Evolutionary conservation across 1,140 invertebrate species (phyloP).

Genomic region (Scaptomyza graminum): DNA sequence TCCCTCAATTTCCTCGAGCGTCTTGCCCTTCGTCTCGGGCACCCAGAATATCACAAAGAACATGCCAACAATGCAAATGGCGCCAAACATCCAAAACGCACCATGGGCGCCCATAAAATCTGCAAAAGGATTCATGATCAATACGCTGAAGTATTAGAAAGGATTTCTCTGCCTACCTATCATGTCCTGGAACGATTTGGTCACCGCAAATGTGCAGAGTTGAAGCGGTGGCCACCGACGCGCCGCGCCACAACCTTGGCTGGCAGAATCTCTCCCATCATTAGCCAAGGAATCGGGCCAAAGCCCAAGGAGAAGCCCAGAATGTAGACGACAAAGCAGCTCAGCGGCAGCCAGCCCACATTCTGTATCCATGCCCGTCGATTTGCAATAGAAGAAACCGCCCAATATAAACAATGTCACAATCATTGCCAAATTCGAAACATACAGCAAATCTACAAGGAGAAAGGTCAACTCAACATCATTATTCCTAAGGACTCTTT

Average conservation of each 20-base stretch:
- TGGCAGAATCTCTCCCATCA: conserved; percentile 96
- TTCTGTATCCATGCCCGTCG: conserved; percentile 85
- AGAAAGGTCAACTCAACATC: not conserved
- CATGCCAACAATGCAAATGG: conserved; percentile 89
- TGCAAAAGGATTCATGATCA: not conserved
- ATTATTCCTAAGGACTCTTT: rapidly evolving
- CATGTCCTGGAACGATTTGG: conserved; percentile 92
- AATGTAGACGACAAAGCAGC: conserved; percentile 93
- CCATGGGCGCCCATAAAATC: conserved; percentile 88
- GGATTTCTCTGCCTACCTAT: conserved; percentile 74
- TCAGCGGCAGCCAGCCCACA: conserved; percentile 92
- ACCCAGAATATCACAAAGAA: conserved; percentile 92
- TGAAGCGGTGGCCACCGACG: conserved; percentile 93
- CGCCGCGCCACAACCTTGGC: conserved; percentile 91
- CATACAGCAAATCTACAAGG: conserved; percentile 88
- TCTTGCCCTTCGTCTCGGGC: conserved; percentile 95
- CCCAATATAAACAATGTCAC: conserved; percentile 89
- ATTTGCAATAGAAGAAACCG: conserved; percentile 90
- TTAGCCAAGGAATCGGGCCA: conserved; percentile 96
- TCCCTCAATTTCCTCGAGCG: conserved; percentile 94
- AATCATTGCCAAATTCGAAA: conserved; percentile 91
- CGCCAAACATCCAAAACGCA: conserved; percentile 93
- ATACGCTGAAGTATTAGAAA: not conserved
- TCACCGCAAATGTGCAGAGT: conserved; percentile 95
- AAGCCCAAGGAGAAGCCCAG: conserved; percentile 95